Evolutionary conservation across 2,113 vertebrate genomes (phyloP).

Genomic region (Pitta sordida): DNA sequence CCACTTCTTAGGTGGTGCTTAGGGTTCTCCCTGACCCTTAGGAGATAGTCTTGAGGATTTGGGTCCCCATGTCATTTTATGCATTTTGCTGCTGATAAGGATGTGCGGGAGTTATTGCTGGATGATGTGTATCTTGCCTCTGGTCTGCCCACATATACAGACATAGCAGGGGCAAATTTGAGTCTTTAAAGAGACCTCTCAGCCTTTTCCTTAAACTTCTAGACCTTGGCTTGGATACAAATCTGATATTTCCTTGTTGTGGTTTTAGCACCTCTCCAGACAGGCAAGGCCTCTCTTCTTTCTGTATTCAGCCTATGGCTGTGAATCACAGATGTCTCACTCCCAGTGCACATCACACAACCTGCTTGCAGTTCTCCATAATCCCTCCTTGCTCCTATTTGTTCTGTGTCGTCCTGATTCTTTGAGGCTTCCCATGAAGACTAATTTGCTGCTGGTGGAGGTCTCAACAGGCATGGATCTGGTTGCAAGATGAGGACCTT

Average conservation of each 20-base stretch:
- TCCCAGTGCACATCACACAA: neutral
- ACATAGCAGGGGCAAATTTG: neutral
- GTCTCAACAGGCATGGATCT: neutral
- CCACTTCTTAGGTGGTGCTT: accelerated
- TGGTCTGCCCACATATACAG: accelerated
- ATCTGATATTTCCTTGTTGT: neutral
- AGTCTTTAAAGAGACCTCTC: neutral
- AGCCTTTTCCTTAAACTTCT: neutral
- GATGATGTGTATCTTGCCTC: neutral
- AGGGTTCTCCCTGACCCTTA: neutral
- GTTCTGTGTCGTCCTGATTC: neutral
- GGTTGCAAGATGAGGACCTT: neutral
- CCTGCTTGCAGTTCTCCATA: neutral
- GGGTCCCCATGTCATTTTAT: neutral
- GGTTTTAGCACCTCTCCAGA: neutral
- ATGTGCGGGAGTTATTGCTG: accelerated
- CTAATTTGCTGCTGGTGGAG: neutral
- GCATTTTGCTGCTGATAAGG: neutral
- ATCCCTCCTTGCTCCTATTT: neutral
- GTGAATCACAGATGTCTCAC: neutral
- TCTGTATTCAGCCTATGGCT: neutral
- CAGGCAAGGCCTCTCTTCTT: neutral
- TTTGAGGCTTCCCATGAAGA: neutral
- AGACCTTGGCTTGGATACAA: neutral
- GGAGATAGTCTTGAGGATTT: neutral